Evolutionary conservation across 2,113 vertebrate species (phyloP).

Genomic region (Tretioscincus oriximinensis): DNA sequence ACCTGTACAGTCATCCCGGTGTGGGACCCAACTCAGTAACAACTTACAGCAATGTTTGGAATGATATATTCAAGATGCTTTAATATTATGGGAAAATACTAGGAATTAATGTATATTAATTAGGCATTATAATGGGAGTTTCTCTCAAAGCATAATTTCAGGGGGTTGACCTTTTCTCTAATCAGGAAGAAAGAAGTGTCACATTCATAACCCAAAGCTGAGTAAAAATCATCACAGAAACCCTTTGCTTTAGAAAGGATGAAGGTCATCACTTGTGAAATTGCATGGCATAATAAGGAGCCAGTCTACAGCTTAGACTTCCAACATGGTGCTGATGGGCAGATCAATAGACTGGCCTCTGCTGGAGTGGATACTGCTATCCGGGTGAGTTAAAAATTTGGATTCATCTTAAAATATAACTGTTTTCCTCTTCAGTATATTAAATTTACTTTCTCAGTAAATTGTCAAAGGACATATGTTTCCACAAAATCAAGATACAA

Average conservation of each 20-base stretch:
- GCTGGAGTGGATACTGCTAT: slow-evolving; percentile 93
- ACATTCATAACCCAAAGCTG: fast-evolving
- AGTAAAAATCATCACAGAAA: fast-evolving
- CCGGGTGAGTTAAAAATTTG: slow-evolving; percentile 70
- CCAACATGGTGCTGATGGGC: slow-evolving; percentile 81
- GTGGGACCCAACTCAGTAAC: too few relatives aligned
- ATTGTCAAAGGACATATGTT: neutral
- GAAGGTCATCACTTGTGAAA: slow-evolving; percentile 97
- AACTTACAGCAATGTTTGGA: too few relatives aligned
- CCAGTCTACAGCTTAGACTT: slow-evolving; percentile 97
- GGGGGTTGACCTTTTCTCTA: fast-evolving
- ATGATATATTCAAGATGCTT: neutral
- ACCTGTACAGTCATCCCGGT: too few relatives aligned
- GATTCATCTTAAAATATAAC: neutral
- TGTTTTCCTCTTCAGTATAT: neutral
- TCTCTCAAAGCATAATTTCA: fast-evolving
- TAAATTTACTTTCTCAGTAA: neutral
- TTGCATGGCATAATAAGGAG: slow-evolving; percentile 97
- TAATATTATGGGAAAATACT: neutral
- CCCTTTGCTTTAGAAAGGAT: slow-evolving; percentile 65
- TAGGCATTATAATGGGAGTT: fast-evolving
- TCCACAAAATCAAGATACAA: too few relatives aligned
- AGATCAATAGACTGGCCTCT: slow-evolving; percentile 85
- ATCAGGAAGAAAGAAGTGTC: fast-evolving
- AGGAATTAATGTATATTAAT: neutral